Conservation (phyloP, 2,113 vertebrate species). For the Anolis carolinensis region DNA sequence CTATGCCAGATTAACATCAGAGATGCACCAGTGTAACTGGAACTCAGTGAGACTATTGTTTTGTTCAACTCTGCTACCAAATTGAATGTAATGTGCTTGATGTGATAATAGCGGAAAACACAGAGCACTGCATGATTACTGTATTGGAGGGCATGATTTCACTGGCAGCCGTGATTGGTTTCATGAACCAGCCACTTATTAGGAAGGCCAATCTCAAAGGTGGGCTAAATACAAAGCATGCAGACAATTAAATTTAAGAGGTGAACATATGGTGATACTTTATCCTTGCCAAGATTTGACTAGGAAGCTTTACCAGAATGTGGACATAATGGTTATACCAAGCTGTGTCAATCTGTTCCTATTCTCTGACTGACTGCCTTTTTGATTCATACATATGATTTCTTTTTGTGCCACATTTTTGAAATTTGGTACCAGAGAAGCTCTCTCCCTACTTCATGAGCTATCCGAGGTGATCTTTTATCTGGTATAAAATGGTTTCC, state of each 20-base stretch:
- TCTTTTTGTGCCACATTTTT: conserved; percentile 7
- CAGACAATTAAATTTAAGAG: conserved; percentile 66
- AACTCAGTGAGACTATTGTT: neutral
- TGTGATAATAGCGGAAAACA: neutral
- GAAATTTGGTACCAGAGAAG: conserved; percentile 37
- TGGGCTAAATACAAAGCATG: conserved; percentile 51
- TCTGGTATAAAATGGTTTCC: conserved; percentile 17
- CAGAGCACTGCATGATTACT: neutral
- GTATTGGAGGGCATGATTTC: neutral
- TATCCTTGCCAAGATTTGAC: conserved; percentile 61
- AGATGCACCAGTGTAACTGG: neutral
- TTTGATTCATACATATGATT: conserved; percentile 46
- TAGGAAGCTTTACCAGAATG: conserved; percentile 49
- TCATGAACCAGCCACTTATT: neutral
- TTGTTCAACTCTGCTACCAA: neutral
- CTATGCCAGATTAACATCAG: neutral
- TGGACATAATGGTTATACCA: conserved; percentile 56
- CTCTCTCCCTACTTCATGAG: conserved; percentile 31
- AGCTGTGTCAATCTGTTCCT: conserved; percentile 65
- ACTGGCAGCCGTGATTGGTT: conserved; percentile 13
- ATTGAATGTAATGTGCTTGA: neutral
- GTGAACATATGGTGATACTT: conserved; percentile 57
- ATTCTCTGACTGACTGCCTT: conserved; percentile 53
- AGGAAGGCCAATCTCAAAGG: conserved; percentile 52
- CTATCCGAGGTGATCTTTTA: conserved; percentile 31